Percentiles rank a stretch among this genome's conserved stretches.
Conservation (phyloP, 2,888 invertebrate genomes). For the Liposcelis brunnea region DNA sequence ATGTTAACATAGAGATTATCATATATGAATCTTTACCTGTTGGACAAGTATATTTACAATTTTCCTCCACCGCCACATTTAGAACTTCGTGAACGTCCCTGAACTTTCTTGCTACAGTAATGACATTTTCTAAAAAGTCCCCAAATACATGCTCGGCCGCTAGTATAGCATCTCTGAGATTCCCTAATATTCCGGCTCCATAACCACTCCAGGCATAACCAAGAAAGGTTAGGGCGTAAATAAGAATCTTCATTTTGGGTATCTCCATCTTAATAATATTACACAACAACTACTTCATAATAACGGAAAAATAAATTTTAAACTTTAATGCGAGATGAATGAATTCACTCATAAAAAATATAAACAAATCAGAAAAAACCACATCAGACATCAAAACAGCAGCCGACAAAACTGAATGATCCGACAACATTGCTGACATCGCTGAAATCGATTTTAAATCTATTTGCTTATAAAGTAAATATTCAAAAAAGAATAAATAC, state of each 20-base stretch:
- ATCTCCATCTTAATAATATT: constrained; percentile 14
- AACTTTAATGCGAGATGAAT: background rate
- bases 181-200: constrained; percentile 37
- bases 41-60: constrained; percentile 59
- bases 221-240: constrained; percentile 56
- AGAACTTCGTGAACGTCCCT: constrained; percentile 62
- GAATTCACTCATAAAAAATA: no score
- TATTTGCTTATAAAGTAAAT: no score
- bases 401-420: no score
- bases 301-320: background rate
- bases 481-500: no score
- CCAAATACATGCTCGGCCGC: constrained; percentile 66
- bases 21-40: constrained; percentile 37
- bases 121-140: constrained; percentile 54
- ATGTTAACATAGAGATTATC: background rate
- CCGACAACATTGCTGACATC: no score
- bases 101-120: constrained; percentile 55
- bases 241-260: constrained; percentile 50
- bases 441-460: no score
- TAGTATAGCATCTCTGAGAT: constrained; percentile 61
- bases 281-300: no score
- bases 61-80: constrained; percentile 70
- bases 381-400: no score
- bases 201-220: constrained; percentile 68
- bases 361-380: no score